These are phyloP conservation scores for Macquaria ambigua DNA, from an alignment of 2,113 vertebrate species.

Conservation along the genomic window DNA sequence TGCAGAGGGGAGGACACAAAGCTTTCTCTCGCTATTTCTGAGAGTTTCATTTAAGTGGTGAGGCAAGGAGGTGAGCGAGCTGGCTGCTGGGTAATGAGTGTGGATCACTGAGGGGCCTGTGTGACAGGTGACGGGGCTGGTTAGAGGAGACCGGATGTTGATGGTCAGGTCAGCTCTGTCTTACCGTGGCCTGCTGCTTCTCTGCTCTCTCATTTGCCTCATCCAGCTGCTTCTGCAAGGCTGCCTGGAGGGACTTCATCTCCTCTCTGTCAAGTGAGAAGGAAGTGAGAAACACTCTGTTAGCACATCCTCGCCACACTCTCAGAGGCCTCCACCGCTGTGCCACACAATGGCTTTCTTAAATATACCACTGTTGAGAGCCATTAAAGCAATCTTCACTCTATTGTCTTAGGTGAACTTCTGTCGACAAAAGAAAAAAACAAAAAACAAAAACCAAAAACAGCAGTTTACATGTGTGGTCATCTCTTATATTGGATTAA, in stretches of 20 bases:
- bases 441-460: too few species aligned
- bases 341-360: slow-evolving; percentile 15
- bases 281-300: slow-evolving; percentile 67
- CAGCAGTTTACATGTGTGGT: not conserved
- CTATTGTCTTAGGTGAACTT: not conserved
- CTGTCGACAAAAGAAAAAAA: not conserved
- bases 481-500: not conserved
- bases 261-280: slow-evolving; percentile 89
- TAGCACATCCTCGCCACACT: slow-evolving; percentile 59
- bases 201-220: slow-evolving; percentile 93
- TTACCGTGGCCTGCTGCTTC: slow-evolving; percentile 97
- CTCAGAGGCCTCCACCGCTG: slow-evolving; percentile 5
- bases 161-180: slow-evolving; percentile 74
- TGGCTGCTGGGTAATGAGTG: slow-evolving; percentile 69
- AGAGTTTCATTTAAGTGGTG: slow-evolving; percentile 57
- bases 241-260: slow-evolving; percentile 96
- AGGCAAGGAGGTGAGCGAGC: slow-evolving; percentile 32
- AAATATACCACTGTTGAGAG: slow-evolving; percentile 9
- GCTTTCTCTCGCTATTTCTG: slow-evolving; percentile 25
- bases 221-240: slow-evolving; percentile 96
- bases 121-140: slow-evolving; percentile 71
- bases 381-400: not conserved
- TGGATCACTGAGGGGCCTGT: slow-evolving; percentile 45
- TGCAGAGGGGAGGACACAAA: slow-evolving; percentile 8
- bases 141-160: slow-evolving; percentile 59